These are phyloP conservation scores for Theristicus caerulescens DNA, from an alignment of 2,113 vertebrate species.

Conservation along the genomic window DNA sequence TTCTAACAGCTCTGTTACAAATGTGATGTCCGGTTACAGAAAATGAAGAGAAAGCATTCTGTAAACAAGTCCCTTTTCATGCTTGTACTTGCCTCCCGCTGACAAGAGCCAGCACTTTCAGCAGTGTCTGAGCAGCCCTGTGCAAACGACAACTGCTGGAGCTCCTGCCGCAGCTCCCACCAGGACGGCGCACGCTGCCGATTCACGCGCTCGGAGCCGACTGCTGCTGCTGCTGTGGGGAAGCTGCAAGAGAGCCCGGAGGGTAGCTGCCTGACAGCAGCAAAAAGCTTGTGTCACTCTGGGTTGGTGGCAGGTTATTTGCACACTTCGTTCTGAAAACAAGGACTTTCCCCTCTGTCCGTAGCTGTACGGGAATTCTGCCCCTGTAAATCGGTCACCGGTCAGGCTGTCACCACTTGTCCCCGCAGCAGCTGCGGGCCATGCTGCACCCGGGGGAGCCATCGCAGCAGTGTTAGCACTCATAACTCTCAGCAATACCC, in stretches of 20 bases:
- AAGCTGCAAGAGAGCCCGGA: background rate
- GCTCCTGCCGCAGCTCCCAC: background rate
- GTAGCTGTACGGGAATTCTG: background rate
- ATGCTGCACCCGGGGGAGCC: background rate
- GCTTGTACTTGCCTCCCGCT: too few relatives aligned
- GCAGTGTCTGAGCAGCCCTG: background rate
- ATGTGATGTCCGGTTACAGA: background rate
- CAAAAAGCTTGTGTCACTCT: fast-evolving
- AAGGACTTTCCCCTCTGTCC: background rate
- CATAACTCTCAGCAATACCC: background rate
- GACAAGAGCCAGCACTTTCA: background rate
- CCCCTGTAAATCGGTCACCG: background rate
- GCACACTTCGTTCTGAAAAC: background rate
- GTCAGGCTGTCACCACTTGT: background rate
- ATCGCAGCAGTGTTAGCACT: background rate
- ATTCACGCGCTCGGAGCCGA: fast-evolving
- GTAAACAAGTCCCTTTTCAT: background rate
- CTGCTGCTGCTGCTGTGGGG: background rate
- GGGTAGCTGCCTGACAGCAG: background rate
- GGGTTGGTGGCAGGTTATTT: background rate
- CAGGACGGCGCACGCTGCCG: fast-evolving
- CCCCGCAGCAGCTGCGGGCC: background rate
- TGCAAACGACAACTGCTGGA: fast-evolving
- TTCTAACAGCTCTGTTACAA: background rate
- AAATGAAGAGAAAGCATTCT: background rate